phyloP scores from a whole-genome alignment of 2,113 vertebrate genomes.

The Paramormyrops kingsleyae region DNA sequence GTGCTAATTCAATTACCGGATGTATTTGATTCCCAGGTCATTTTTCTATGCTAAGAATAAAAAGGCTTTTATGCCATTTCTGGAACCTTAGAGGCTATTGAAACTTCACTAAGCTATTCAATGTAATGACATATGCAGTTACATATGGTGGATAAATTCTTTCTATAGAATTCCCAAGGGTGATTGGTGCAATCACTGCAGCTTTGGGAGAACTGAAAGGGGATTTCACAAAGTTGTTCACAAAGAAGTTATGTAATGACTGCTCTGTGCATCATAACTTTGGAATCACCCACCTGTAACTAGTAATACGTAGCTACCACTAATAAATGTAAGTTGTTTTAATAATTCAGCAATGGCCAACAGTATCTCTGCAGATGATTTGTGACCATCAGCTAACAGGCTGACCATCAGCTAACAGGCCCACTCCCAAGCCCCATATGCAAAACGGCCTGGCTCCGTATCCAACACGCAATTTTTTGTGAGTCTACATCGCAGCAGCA shows the following conservation, averaged over 20 bases:
- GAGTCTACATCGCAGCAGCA: neutral
- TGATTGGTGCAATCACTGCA: neutral
- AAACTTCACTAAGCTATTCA: neutral
- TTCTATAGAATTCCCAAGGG: neutral
- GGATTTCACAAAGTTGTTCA: neutral
- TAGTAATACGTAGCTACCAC: neutral
- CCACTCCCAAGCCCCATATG: too few relatives aligned
- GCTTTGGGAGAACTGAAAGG: neutral
- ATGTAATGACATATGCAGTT: neutral
- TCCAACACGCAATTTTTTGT: neutral
- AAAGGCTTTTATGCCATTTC: neutral
- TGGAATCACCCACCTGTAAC: neutral
- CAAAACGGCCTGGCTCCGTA: neutral
- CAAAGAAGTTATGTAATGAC: neutral
- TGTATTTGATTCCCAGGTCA: neutral
- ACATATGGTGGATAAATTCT: neutral
- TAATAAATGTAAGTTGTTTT: neutral
- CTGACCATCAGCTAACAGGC: neutral
- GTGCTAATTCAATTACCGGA: neutral
- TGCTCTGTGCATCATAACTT: neutral
- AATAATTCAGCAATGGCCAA: neutral
- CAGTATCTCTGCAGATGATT: neutral
- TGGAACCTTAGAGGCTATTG: neutral
- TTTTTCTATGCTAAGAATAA: neutral
- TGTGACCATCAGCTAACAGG: neutral